Base-by-base conservation (phyloP, 2,888 invertebrate genomes). In the Eupithecia inturbata region DNA sequence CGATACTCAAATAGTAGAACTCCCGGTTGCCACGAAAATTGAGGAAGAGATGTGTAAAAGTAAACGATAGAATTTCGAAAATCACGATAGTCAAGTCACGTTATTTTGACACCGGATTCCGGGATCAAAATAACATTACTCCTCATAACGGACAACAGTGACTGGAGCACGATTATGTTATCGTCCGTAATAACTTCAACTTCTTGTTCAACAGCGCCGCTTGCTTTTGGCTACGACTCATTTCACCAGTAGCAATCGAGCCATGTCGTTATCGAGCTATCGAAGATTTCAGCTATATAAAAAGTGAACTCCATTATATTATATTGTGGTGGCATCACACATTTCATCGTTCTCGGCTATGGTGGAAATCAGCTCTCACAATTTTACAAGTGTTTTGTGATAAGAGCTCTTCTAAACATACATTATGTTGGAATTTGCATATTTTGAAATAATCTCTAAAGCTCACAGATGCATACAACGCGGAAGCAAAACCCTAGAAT, bases 401-500 rank as follows among this genome's bases (percentile, higher is more conserved):
- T 22, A 12, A 0, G 22, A 53, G 22, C 53, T 57, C 22, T 57
- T 26, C 57, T 57, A 26, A 26, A 26, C 12, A 26, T 57, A 22
- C 12, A 57, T 26, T 26, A 26, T 14, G 57, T 57, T 57, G 26
- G 3, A 57, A 57, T 57, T 57, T 12, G 57, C 57, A 57, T 57
- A 57, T 14, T 57, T 57, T 26, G 12, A 53, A 57, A 57, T 57
- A 57, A 62, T 62, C 62, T 19, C 31, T 19, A 62, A 28, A 62
- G 31, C 22, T 22, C 22, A 22, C 49, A 53, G 22, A 22, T 10
- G n/a, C n/a, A 53, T 53, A n/a, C 31, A 31, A 62, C 26, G 26
- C 66, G 66, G 66, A 22, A 66, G 39, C 39, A 66, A 66, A 66
- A 36, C 26, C 22, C 22, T 39, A 66, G 39, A 66, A 66, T 41